Conservation (phyloP, 1,140 invertebrate genomes). For the Mactra quadrangularis region DNA sequence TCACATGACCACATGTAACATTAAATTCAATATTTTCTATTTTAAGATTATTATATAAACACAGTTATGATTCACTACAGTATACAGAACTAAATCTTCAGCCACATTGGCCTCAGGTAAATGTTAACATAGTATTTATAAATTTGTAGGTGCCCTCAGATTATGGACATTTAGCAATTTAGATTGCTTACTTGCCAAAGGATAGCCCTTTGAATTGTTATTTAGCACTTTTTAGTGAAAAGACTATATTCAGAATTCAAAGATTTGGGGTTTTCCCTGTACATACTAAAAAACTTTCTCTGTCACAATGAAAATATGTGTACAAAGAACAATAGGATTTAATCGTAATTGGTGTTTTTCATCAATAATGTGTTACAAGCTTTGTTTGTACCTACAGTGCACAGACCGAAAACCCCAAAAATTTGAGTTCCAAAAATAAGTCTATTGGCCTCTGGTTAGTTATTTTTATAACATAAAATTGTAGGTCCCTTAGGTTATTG, state of each 20-base stretch:
- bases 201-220: neutral
- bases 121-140: constrained; percentile 32
- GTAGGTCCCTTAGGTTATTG: neutral
- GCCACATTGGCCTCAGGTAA: constrained; percentile 86
- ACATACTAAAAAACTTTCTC: too few species aligned
- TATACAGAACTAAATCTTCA: constrained; percentile 91
- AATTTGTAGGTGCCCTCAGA: neutral
- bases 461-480: neutral
- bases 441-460: neutral
- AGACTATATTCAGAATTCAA: too few species aligned
- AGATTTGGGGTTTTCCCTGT: too few species aligned
- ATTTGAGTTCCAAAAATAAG: neutral
- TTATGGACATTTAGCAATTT: neutral
- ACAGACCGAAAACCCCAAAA: too few species aligned
- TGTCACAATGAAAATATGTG: too few species aligned
- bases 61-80: constrained; percentile 90
- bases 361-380: too few species aligned
- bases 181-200: neutral
- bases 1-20: too few species aligned
- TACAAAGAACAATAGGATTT: too few species aligned
- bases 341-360: too few species aligned
- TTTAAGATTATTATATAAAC: constrained; percentile 87
- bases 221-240: neutral
- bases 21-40: too few species aligned
- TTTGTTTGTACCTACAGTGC: too few species aligned